Percentiles rank a stretch among this genome's conserved stretches.
These are phyloP conservation scores for Muschampia staudingeri DNA, from an alignment of 2,888 invertebrate genomes.

Conservation along the genomic window DNA sequence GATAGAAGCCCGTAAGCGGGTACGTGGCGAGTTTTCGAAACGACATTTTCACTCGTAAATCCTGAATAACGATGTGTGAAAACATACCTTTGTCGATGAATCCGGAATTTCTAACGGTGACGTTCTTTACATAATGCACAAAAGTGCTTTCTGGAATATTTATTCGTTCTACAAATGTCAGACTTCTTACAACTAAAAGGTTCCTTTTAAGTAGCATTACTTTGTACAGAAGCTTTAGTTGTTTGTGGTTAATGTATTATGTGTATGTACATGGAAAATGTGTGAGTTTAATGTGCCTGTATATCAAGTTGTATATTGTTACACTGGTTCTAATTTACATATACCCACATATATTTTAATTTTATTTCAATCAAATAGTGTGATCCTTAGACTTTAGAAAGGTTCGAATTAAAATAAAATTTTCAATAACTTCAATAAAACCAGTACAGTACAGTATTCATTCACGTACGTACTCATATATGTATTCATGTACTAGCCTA, in stretches of 20 bases:
- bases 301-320: neutral
- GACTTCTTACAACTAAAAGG: conserved; percentile 41
- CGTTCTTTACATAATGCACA: conserved; percentile 62
- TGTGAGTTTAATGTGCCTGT: neutral
- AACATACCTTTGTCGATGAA: conserved; percentile 64
- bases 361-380: too few relatives aligned
- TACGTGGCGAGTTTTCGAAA: conserved; percentile 81
- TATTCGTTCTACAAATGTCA: conserved; percentile 52
- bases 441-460: too few relatives aligned
- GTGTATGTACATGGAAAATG: neutral
- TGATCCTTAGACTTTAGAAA: too few relatives aligned
- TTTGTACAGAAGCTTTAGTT: conserved; percentile 7
- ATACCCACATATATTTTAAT: too few relatives aligned
- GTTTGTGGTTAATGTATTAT: conserved; percentile 9
- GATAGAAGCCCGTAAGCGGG: conserved; percentile 78
- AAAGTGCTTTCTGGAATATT: conserved; percentile 51
- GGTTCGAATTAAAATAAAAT: too few relatives aligned
- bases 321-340: neutral
- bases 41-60: conserved; percentile 80
- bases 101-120: conserved; percentile 56
- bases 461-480: too few relatives aligned
- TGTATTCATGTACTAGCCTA: too few relatives aligned
- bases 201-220: conserved; percentile 27
- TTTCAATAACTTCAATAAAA: too few relatives aligned
- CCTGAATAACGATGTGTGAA: conserved; percentile 79